Percentiles rank a stretch among this genome's conserved stretches.
Conservation (phyloP, 2,113 vertebrate species). For the Chloebia gouldiae region DNA sequence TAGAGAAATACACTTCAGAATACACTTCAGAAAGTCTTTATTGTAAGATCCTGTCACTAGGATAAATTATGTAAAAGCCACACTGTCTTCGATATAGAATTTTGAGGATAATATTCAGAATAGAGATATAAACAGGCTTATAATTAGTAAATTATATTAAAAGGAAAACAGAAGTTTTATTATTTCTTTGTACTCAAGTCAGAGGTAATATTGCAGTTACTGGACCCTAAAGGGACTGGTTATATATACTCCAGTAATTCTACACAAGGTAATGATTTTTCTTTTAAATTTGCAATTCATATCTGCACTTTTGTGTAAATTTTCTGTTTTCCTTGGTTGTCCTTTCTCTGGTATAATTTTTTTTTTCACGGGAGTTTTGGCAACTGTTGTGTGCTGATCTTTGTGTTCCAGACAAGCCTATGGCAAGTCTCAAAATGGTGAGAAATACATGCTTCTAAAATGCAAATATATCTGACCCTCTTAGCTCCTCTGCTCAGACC, state of each 20-base stretch:
- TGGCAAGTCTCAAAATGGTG: constrained; percentile 60
- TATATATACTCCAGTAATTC: background rate
- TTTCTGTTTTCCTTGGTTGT: background rate
- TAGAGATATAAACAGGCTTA: background rate
- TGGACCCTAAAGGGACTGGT: background rate
- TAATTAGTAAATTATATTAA: background rate
- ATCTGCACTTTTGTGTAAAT: background rate
- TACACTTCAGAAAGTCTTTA: background rate
- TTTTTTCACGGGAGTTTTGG: background rate
- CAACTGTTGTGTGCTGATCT: background rate
- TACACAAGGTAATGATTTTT: background rate
- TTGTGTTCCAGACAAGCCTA: background rate
- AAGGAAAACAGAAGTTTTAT: background rate
- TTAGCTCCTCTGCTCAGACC: background rate
- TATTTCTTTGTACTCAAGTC: constrained; percentile 60
- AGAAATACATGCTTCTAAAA: constrained; percentile 72
- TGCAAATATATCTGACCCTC: background rate
- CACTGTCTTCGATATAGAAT: background rate
- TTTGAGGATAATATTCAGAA: background rate
- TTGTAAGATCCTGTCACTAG: background rate
- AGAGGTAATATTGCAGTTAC: constrained; percentile 20
- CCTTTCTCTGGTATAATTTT: background rate
- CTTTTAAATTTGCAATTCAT: background rate
- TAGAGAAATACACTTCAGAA: too few relatives aligned
- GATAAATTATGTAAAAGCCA: background rate